phyloP scores from a whole-genome alignment of 2,113 vertebrate genomes.

The Poeciliopsis retropinna region DNA sequence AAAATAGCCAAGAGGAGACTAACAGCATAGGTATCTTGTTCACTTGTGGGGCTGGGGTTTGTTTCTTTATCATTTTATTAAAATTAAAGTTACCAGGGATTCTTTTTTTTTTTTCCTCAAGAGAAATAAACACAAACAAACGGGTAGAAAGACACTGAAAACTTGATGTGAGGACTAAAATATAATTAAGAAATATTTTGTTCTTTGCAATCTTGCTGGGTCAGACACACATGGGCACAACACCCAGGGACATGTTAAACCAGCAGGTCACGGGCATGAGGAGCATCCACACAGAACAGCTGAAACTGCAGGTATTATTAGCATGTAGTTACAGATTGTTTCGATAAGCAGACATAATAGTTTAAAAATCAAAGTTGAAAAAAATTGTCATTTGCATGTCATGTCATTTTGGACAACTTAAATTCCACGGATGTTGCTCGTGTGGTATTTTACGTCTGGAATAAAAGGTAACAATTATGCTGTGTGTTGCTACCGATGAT shows the following conservation, averaged over 20 bases:
- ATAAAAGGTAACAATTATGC: background rate
- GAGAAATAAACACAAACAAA: background rate
- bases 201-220: background rate
- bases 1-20: conserved; percentile 1
- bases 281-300: background rate
- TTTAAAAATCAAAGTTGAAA: too few relatives aligned
- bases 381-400: too few relatives aligned
- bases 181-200: background rate
- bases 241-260: background rate
- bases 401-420: background rate
- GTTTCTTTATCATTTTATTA: background rate
- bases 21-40: conserved; percentile 37
- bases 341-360: too few relatives aligned
- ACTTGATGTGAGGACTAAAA: background rate
- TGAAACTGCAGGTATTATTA: conserved; percentile 8
- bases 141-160: background rate
- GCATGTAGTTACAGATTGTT: background rate
- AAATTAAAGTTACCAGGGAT: background rate
- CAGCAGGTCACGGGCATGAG: background rate
- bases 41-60: background rate
- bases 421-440: background rate
- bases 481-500: background rate
- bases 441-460: background rate
- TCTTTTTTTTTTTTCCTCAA: background rate
- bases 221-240: conserved; percentile 3